A percentile compares a stretch with the other conserved stretches of the same genome.
These are phyloP conservation scores for Macaca nemestrina DNA, from an alignment of 2,113 vertebrate species.

Conservation along the genomic window DNA sequence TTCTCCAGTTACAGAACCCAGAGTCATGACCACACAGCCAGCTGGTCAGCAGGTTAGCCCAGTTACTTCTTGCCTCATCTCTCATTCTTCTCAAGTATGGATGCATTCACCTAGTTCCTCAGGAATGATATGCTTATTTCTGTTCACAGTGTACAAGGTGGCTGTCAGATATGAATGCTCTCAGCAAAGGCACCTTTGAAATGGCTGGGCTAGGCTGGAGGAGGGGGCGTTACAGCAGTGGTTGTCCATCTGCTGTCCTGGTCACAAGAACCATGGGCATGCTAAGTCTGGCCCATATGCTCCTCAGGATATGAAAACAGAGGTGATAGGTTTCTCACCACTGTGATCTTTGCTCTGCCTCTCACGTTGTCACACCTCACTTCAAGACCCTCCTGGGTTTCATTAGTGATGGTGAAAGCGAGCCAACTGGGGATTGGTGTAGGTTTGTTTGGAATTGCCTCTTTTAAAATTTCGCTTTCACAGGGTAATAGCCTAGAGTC, in stretches of 20 bases:
- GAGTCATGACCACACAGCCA: neutral
- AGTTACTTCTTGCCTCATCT: neutral
- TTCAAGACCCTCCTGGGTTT: slow-evolving; percentile 62
- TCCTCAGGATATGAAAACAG: slow-evolving; percentile 65
- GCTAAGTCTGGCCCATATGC: slow-evolving; percentile 56
- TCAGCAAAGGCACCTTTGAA: neutral
- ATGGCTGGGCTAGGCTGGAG: neutral
- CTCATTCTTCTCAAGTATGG: neutral
- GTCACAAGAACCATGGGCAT: neutral
- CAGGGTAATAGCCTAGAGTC: slow-evolving; percentile 48
- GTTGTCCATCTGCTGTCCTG: neutral
- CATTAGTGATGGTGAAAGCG: slow-evolving; percentile 56
- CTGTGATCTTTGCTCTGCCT: slow-evolving; percentile 66
- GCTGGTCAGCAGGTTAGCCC: neutral
- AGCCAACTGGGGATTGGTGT: slow-evolving; percentile 34
- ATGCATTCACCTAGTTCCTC: neutral
- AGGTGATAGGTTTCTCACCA: slow-evolving; percentile 71
- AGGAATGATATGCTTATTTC: neutral
- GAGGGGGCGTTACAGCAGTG: fast-evolving
- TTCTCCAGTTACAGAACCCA: neutral
- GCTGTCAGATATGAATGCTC: neutral
- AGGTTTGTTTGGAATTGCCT: slow-evolving; percentile 56
- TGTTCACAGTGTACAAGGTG: neutral
- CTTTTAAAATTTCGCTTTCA: slow-evolving; percentile 68
- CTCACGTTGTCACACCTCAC: slow-evolving; percentile 72